phyloP scores from a whole-genome alignment of 1,140 invertebrate genomes.

The Archivesica marissinica region DNA sequence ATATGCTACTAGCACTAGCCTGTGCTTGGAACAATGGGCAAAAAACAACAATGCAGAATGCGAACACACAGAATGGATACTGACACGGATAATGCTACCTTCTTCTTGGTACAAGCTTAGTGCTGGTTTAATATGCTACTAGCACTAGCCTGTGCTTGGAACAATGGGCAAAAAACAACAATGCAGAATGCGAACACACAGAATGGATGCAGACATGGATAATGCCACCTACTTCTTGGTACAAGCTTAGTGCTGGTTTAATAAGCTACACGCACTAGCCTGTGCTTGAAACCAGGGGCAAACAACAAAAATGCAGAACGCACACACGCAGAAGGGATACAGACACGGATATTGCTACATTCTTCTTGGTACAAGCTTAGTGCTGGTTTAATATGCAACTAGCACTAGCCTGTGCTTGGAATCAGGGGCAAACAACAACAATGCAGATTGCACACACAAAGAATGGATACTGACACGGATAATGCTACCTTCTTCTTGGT shows the following conservation, averaged over 20 bases:
- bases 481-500: no score
- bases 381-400: no score
- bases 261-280: constrained; percentile 34
- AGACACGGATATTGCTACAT: no score
- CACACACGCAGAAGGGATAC: no score
- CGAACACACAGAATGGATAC: no score
- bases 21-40: not conserved
- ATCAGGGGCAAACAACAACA: no score
- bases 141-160: constrained; percentile 33
- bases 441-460: no score
- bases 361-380: no score
- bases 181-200: no score
- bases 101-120: constrained; percentile 2
- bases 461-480: no score
- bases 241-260: constrained; percentile 13
- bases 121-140: constrained; percentile 14
- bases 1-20: constrained; percentile 25
- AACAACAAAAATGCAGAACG: not conserved
- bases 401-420: no score
- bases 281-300: constrained; percentile 19
- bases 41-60: not conserved
- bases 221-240: constrained; percentile 27
- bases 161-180: not conserved
- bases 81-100: not conserved
- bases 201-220: not conserved